Percentiles rank a stretch among this genome's conserved stretches.
Evolutionary conservation across 2,888 invertebrate species (phyloP).

Genomic region (Drosophila incognita): DNA sequence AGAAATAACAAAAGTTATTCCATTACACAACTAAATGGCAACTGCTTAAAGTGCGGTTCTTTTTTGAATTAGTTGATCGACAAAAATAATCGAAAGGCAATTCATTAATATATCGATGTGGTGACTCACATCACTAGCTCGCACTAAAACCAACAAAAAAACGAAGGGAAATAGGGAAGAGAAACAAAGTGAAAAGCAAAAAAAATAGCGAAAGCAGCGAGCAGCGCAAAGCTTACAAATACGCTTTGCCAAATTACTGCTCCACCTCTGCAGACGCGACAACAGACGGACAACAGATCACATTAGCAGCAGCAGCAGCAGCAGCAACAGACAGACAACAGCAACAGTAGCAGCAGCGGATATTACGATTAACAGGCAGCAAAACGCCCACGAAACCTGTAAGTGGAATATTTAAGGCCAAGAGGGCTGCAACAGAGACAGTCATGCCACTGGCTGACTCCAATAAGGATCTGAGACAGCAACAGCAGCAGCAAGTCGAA

Average conservation of each 20-base stretch:
- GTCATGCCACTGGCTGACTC: slow-evolving; percentile 84
- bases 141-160: slow-evolving; percentile 32
- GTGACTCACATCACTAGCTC: slow-evolving; percentile 37
- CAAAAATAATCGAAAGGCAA: neutral
- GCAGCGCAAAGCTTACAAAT: slow-evolving; percentile 35
- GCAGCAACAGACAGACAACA: slow-evolving; percentile 22
- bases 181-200: slow-evolving; percentile 47
- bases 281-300: slow-evolving; percentile 16
- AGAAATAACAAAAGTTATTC: neutral
- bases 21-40: neutral
- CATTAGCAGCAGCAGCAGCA: slow-evolving; percentile 20
- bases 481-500: slow-evolving; percentile 63
- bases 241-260: slow-evolving; percentile 32
- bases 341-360: slow-evolving; percentile 20
- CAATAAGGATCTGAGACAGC: slow-evolving; percentile 81
- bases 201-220: slow-evolving; percentile 33
- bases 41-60: neutral
- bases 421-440: slow-evolving; percentile 44
- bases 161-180: slow-evolving; percentile 17
- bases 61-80: neutral
- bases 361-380: slow-evolving; percentile 24
- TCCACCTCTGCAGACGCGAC: slow-evolving; percentile 2
- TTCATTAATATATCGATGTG: slow-evolving; percentile 13
- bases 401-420: slow-evolving; percentile 49
- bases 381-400: slow-evolving; percentile 55